Percentiles rank a stretch among this genome's conserved stretches.
These are phyloP conservation scores for Rhorus exstirpatorius DNA, from an alignment of 2,888 invertebrate species.

Conservation along the genomic window DNA sequence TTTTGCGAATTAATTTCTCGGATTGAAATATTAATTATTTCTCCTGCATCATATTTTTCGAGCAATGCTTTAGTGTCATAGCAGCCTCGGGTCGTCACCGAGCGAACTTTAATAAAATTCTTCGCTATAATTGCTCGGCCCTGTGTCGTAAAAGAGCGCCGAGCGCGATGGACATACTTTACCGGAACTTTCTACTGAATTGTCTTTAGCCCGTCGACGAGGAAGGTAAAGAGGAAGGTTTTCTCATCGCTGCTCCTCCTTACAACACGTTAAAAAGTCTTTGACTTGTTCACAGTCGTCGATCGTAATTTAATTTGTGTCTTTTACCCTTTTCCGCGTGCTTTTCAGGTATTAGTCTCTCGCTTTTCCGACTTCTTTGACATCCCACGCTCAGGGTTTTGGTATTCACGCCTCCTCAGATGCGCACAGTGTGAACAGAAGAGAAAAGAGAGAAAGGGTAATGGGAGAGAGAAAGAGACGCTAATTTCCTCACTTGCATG, in stretches of 20 bases:
- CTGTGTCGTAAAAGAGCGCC: slow-evolving; percentile 41
- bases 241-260: slow-evolving; percentile 33
- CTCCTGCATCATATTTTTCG: too few relatives aligned
- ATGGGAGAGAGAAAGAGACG: slow-evolving; percentile 1
- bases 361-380: slow-evolving; percentile 23
- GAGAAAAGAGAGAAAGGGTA: too few relatives aligned
- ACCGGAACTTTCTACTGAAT: slow-evolving; percentile 48
- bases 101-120: slow-evolving; percentile 60
- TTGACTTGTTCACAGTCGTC: slow-evolving; percentile 48
- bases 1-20: not conserved
- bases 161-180: slow-evolving; percentile 41
- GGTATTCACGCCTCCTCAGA: slow-evolving; percentile 19
- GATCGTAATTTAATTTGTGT: slow-evolving; percentile 72
- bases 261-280: slow-evolving; percentile 45
- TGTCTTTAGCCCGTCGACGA: slow-evolving; percentile 23
- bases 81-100: slow-evolving; percentile 40
- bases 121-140: slow-evolving; percentile 61
- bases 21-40: too few relatives aligned
- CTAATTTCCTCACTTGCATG: too few relatives aligned
- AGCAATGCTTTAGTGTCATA: slow-evolving; percentile 15
- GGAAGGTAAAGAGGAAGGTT: not conserved
- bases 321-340: slow-evolving; percentile 27
- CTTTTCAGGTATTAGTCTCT: not conserved
- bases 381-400: slow-evolving; percentile 9
- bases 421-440: too few relatives aligned